Conservation (phyloP, 2,113 vertebrate species). For the Pachycephala philippinensis region DNA sequence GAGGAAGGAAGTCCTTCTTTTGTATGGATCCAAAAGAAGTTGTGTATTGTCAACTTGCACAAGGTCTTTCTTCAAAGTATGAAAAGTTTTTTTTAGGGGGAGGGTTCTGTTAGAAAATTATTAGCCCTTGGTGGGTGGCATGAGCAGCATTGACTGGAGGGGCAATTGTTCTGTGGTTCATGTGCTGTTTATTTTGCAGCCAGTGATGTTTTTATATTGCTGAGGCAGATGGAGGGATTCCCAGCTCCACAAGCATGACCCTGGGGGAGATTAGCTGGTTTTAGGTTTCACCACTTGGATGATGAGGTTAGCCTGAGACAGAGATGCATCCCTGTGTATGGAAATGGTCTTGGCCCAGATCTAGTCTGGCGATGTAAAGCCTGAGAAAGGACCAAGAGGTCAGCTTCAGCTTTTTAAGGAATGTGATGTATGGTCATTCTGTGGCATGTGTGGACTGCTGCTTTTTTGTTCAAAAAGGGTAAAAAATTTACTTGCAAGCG, state of each 20-base stretch:
- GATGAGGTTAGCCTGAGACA: conserved; percentile 31
- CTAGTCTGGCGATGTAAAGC: neutral
- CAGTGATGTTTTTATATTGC: conserved; percentile 33
- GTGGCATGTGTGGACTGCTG: neutral
- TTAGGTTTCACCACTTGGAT: conserved; percentile 34
- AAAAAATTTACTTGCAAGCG: neutral
- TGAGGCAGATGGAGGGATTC: conserved; percentile 52
- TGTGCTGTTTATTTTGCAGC: conserved; percentile 41
- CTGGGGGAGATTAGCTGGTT: conserved; percentile 32
- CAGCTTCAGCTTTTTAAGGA: conserved; percentile 14
- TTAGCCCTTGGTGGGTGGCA: conserved; percentile 6
- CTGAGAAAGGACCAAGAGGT: conserved; percentile 47
- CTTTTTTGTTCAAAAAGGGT: neutral
- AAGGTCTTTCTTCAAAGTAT: neutral
- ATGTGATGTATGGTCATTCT: neutral
- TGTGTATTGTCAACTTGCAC: neutral
- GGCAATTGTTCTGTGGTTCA: conserved; percentile 16
- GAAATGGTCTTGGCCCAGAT: conserved; percentile 30
- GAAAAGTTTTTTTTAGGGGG: neutral
- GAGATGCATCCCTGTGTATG: neutral
- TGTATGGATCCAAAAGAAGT: neutral
- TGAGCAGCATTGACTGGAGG: neutral
- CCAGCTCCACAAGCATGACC: conserved; percentile 41
- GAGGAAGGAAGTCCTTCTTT: neutral
- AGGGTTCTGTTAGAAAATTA: neutral